Conservation (phyloP, 2,888 invertebrate genomes). For the Nesidiocoris tenuis region DNA sequence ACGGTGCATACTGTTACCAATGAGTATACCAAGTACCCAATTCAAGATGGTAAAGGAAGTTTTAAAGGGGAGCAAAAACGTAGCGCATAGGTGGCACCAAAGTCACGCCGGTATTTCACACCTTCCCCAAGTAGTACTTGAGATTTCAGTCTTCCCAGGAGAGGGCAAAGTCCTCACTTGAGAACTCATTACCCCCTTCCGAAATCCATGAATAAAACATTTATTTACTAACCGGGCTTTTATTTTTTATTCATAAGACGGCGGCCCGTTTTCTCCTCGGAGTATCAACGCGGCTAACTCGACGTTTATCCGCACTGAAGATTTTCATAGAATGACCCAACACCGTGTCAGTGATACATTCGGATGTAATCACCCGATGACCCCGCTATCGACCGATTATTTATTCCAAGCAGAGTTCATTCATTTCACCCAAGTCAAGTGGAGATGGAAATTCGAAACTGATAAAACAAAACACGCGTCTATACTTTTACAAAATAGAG, state of each 20-base stretch:
- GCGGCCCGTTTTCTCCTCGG: neutral
- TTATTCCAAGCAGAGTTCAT: no score
- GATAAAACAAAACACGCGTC: no score
- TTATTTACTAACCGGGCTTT: neutral
- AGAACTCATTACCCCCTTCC: neutral
- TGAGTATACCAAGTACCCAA: no score
- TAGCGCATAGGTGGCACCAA: no score
- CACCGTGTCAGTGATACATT: neutral
- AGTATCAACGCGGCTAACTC: neutral
- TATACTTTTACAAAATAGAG: no score
- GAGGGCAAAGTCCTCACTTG: neutral
- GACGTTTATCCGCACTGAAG: neutral
- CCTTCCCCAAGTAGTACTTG: neutral
- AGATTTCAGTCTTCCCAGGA: neutral
- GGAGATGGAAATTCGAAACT: no score
- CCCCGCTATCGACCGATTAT: no score
- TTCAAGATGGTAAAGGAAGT: no score
- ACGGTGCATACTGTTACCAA: no score
- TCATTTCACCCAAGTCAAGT: no score
- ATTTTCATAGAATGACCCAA: neutral
- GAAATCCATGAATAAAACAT: constrained; percentile 12
- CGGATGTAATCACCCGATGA: no score
- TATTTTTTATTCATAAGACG: constrained; percentile 25
- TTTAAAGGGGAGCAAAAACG: no score
- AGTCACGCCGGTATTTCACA: neutral